Percentiles rank a stretch among this genome's conserved stretches.
These are phyloP conservation scores for Empis livida DNA, from an alignment of 2,888 invertebrate genomes.

Conservation along the genomic window DNA sequence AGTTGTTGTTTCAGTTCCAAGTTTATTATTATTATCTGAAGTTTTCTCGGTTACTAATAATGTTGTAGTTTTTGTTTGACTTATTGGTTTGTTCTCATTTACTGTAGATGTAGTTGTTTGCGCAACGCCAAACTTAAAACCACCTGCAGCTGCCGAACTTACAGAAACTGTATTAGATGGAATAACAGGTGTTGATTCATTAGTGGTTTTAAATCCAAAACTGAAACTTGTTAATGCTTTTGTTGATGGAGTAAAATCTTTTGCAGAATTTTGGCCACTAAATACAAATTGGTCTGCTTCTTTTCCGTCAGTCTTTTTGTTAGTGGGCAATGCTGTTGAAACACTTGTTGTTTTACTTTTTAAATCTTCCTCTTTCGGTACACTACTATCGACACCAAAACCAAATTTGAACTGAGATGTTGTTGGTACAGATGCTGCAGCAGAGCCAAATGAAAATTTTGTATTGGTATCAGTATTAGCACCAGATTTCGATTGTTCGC, in stretches of 20 bases:
- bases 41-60: not conserved
- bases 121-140: not conserved
- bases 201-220: too few species aligned
- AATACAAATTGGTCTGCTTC: not conserved
- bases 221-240: not conserved
- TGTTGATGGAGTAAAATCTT: not conserved
- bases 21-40: not conserved
- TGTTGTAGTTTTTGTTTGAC: too few species aligned
- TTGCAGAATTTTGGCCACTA: too few species aligned
- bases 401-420: constrained; percentile 29
- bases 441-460: constrained; percentile 26
- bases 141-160: too few species aligned
- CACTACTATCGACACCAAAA: constrained; percentile 16
- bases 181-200: too few species aligned
- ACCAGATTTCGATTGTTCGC: constrained; percentile 42
- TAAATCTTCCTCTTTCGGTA: constrained; percentile 18
- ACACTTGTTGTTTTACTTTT: constrained; percentile 8
- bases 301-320: constrained; percentile 7
- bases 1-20: not conserved
- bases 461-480: constrained; percentile 12
- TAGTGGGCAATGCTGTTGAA: constrained; percentile 1
- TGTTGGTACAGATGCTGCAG: constrained; percentile 11
- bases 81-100: not conserved
- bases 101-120: not conserved
- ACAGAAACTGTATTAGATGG: too few species aligned